A percentile compares a stretch with the other conserved stretches of the same genome.
Conservation (phyloP, 2,113 vertebrate genomes). For the Alligator sinensis region DNA sequence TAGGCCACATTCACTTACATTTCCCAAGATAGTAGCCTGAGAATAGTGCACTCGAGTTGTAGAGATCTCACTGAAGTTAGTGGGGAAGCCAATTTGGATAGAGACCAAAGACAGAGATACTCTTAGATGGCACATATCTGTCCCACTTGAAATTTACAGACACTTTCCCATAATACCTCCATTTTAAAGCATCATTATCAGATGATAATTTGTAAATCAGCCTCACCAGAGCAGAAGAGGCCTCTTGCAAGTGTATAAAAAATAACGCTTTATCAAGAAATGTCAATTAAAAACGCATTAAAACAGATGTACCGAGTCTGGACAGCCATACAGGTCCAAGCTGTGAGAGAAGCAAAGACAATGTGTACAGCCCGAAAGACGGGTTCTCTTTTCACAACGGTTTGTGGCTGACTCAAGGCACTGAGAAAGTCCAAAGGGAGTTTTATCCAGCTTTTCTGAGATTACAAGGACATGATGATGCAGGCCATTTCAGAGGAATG, state of each 20-base stretch:
- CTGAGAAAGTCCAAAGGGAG: neutral
- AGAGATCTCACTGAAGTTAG: neutral
- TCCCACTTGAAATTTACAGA: conserved; percentile 19
- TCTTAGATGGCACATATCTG: neutral
- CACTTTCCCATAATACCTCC: conserved; percentile 12
- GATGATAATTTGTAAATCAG: conserved; percentile 43
- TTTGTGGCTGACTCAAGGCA: neutral
- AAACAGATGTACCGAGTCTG: neutral
- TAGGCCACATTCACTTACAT: neutral
- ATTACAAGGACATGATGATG: no score
- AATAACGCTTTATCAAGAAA: conserved; percentile 43
- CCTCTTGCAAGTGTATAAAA: conserved; percentile 47
- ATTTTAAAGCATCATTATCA: conserved; percentile 39
- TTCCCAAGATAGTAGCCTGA: neutral
- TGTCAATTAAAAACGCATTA: conserved; percentile 29
- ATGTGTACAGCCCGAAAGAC: neutral
- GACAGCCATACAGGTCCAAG: neutral
- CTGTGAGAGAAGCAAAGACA: neutral
- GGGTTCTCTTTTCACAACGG: neutral
- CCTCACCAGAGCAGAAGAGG: conserved; percentile 2
- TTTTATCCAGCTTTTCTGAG: no score
- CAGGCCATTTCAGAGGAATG: neutral
- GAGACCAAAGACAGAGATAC: neutral
- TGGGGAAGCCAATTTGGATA: neutral
- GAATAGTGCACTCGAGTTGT: neutral